Percentiles rank a stretch among this genome's conserved stretches.
These are phyloP conservation scores for Aleiodes leptofemur DNA, from an alignment of 2,888 invertebrate genomes.

Conservation along the genomic window DNA sequence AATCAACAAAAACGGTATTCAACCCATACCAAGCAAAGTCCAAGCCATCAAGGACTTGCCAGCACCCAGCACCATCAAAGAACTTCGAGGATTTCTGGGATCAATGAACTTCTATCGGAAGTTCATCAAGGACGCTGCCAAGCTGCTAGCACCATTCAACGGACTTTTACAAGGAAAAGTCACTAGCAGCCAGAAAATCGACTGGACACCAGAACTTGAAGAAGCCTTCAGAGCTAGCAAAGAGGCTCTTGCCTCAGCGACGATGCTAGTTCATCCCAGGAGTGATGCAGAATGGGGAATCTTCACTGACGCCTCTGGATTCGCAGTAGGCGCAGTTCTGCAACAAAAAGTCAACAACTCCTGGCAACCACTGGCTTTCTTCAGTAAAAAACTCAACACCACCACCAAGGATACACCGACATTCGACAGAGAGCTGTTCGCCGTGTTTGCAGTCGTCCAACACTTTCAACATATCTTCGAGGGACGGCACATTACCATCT, in stretches of 20 bases:
- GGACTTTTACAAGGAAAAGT: neutral
- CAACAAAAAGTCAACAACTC: neutral
- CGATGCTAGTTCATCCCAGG: neutral
- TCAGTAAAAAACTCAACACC: neutral
- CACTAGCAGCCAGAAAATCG: neutral
- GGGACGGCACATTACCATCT: conserved; percentile 28
- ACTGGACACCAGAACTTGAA: neutral
- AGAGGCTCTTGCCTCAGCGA: conserved; percentile 1
- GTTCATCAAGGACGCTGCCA: neutral
- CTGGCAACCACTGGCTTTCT: conserved; percentile 18
- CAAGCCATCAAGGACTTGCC: conserved; percentile 1
- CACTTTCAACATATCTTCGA: conserved; percentile 39
- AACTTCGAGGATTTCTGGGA: neutral
- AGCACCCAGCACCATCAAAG: neutral
- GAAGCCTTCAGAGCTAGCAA: neutral
- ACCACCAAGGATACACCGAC: conserved; percentile 33
- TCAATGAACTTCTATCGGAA: conserved; percentile 7
- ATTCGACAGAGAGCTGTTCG: conserved; percentile 51
- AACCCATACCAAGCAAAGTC: neutral
- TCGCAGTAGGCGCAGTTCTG: conserved; percentile 32
- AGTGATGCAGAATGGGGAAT: conserved; percentile 23
- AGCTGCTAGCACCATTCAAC: neutral
- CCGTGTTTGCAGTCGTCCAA: conserved; percentile 28
- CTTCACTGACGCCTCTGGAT: conserved; percentile 32
- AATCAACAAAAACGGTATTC: neutral